Base-by-base conservation (phyloP, 2,797 vertebrate species). In the Intellagama lesueurii region DNA sequence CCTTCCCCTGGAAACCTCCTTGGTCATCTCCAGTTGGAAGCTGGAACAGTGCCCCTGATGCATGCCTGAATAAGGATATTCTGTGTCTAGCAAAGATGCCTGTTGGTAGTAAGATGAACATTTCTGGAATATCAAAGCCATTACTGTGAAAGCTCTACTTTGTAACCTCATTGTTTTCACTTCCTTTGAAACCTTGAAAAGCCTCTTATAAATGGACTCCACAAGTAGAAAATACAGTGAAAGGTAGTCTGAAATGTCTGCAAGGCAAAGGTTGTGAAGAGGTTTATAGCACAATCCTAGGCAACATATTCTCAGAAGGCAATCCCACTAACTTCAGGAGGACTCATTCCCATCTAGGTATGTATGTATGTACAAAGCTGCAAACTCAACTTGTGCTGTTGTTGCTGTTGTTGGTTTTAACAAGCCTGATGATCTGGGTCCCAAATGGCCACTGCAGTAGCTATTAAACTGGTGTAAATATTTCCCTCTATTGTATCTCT, bases 111-210 rank as follows among this genome's bases (percentile, higher is more conserved):
- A 19, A 17, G 7, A 56, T 56, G 30, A 56, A 80, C 30, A 6
- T 16, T 22, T 64, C 76, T 26, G 49, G 44, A 49, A 49, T 28
- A 12, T 78, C 11, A 14, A 30, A 49, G 49, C 2, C 16, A 80
- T 80, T 80, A n/a, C 52, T 80, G 30, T 80, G 56, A 80, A 56
- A 80, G 49, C 30, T 80, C 78, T 52, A 16, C 30, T 60, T 17
- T 80, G 49, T 80, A n/a, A 60, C 78, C 78, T 60, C 78, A 80
- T 79, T 79, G 78, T 22, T 60, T 80, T 80, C 49, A 80, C 30
- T 80, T 80, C 30, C 17, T 49, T 56, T 56, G 49, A 56, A 60
- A 49, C 30, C 30, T 32, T 60, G 30, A 60, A 80, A 56, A n/a
- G 49, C 0, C 49, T 80, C 49, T 80, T 80, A 60, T 4, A 80